Conservation (phyloP, 2,888 invertebrate genomes). For the Fragum sueziense region DNA sequence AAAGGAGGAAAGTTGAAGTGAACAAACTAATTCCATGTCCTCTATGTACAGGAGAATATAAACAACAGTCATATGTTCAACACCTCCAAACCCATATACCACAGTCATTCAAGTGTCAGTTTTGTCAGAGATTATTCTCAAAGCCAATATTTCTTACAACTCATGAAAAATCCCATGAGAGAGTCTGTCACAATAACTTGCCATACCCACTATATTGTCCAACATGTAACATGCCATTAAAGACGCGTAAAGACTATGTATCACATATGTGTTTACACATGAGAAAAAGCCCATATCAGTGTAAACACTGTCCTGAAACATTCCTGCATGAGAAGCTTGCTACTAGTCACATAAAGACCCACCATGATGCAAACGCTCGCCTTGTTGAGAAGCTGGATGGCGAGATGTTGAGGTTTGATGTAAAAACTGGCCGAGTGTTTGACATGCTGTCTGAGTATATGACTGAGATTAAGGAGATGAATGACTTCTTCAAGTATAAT, state of each 20-base stretch:
- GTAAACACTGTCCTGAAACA: conserved; percentile 40
- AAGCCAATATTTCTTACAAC: conserved; percentile 38
- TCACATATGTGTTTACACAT: conserved; percentile 43
- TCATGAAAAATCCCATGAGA: conserved; percentile 54
- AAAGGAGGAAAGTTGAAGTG: conserved; percentile 42
- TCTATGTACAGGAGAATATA: conserved; percentile 42
- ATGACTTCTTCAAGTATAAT: conserved; percentile 45
- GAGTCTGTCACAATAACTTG: conserved; percentile 31
- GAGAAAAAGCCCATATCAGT: conserved; percentile 33
- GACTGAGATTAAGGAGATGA: conserved; percentile 47
- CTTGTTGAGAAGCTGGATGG: conserved; percentile 47
- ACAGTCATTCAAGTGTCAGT: conserved; percentile 35
- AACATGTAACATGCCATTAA: conserved; percentile 37
- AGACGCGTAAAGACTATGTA: conserved; percentile 37
- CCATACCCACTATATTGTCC: conserved; percentile 55
- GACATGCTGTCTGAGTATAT: conserved; percentile 44
- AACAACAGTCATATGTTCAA: conserved; percentile 38
- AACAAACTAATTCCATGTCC: conserved; percentile 44
- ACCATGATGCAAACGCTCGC: conserved; percentile 37
- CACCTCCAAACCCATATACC: conserved; percentile 41
- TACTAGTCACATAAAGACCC: conserved; percentile 40
- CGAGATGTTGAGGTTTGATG: conserved; percentile 52
- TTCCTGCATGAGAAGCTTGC: conserved; percentile 46
- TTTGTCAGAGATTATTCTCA: conserved; percentile 49
- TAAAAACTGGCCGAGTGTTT: conserved; percentile 45